Percentiles rank a stretch among this genome's conserved stretches.
Evolutionary conservation across 53 echinoderm and acorn worm species (phyloP).

Genomic region (Glandiceps talaboti): DNA sequence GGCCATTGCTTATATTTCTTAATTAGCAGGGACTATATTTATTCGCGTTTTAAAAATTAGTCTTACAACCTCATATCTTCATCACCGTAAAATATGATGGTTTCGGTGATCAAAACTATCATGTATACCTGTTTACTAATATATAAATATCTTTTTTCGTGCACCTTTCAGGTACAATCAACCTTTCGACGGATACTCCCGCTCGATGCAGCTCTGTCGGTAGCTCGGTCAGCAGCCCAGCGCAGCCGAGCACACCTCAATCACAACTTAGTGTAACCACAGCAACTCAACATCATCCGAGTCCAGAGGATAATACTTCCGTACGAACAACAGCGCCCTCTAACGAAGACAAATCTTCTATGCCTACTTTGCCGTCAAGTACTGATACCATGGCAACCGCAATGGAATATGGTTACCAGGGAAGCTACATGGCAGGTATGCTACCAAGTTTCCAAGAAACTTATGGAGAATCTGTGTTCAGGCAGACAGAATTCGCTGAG

Average conservation of each 20-base stretch:
- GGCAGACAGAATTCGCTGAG: slow-evolving; percentile 15
- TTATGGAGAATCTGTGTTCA: slow-evolving; percentile 30
- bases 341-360: neutral
- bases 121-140: no score
- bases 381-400: neutral
- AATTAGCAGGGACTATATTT: no score
- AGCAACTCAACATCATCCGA: neutral
- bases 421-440: slow-evolving; percentile 27
- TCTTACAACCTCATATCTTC: no score
- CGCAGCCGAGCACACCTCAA: neutral
- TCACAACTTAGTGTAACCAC: neutral
- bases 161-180: neutral
- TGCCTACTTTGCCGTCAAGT: neutral
- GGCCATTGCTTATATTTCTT: no score
- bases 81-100: no score
- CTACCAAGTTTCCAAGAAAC: slow-evolving; percentile 91
- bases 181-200: neutral
- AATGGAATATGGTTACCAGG: neutral
- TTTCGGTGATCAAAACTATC: no score
- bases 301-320: neutral
- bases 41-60: no score
- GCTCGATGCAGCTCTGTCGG: slow-evolving; percentile 1
- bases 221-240: neutral
- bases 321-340: neutral
- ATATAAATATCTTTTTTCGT: no score